These are phyloP conservation scores for Helobdella robusta DNA, from an alignment of 2,888 invertebrate species.

Conservation along the genomic window DNA sequence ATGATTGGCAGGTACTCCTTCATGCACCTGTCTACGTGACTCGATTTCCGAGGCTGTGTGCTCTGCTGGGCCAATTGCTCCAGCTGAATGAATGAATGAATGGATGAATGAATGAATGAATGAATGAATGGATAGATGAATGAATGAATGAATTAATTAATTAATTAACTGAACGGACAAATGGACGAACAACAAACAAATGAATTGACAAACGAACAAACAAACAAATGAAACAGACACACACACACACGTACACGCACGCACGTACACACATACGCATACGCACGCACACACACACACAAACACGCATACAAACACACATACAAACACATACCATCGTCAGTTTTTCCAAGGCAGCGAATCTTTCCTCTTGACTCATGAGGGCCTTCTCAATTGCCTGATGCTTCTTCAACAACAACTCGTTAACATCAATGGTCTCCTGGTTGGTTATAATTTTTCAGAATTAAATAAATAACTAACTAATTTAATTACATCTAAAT, in stretches of 20 bases:
- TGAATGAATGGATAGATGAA: no score
- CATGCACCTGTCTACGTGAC: conserved; percentile 39
- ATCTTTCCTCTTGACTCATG: conserved; percentile 95
- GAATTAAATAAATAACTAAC: not conserved
- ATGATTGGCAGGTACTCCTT: conserved; percentile 43
- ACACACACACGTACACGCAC: not conserved
- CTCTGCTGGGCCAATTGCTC: conserved; percentile 74
- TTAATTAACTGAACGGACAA: no score
- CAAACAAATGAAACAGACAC: no score
- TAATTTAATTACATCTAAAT: not conserved
- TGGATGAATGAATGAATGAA: no score
- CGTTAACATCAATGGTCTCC: conserved; percentile 96
- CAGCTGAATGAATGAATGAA: conserved; percentile 65
- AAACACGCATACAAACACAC: no score
- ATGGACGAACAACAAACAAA: no score
- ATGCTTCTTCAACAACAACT: conserved; percentile 97
- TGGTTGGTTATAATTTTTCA: conserved; percentile 40
- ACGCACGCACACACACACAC: no score
- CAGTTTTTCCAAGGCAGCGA: conserved; percentile 89
- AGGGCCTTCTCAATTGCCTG: conserved; percentile 99
- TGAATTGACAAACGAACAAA: no score
- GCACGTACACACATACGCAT: not conserved
- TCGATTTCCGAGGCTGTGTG: conserved; percentile 35
- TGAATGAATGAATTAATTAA: no score
- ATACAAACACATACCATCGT: conserved; percentile 70